These are phyloP conservation scores for Seriola rivoliana DNA, from an alignment of 2,113 vertebrate genomes.

Conservation along the genomic window DNA sequence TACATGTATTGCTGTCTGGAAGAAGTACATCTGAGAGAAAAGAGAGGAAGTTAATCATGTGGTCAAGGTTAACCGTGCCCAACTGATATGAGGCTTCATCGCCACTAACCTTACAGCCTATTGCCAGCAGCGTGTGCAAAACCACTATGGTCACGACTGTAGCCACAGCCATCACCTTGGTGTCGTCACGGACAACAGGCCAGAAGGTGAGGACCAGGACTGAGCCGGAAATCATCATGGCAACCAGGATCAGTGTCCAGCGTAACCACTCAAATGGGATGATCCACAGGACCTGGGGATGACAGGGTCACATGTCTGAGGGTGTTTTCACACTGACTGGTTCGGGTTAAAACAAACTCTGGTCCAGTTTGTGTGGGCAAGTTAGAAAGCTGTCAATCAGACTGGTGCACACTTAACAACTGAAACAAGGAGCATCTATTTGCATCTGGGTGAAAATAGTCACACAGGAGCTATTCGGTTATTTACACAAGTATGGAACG, in stretches of 20 bases:
- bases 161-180: constrained; percentile 76
- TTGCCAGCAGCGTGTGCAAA: constrained; percentile 87
- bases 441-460: no score
- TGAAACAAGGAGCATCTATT: no score
- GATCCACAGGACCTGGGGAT: constrained; percentile 87
- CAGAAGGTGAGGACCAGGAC: constrained; percentile 89
- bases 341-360: neutral
- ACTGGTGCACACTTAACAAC: no score
- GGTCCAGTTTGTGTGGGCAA: no score
- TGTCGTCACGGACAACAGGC: constrained; percentile 86
- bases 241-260: constrained; percentile 86
- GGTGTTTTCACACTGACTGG: neutral
- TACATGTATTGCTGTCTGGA: constrained; percentile 54
- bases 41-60: neutral
- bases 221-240: constrained; percentile 85
- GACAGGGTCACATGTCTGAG: neutral
- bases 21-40: constrained; percentile 82
- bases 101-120: constrained; percentile 88
- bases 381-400: no score
- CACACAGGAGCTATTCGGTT: no score
- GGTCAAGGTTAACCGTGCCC: neutral
- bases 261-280: constrained; percentile 85
- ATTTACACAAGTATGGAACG: no score
- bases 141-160: constrained; percentile 81
- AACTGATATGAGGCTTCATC: rapidly evolving